phyloP scores from a whole-genome alignment of 35 echinoderm and acorn worm species.

The Acanthaster planci region DNA sequence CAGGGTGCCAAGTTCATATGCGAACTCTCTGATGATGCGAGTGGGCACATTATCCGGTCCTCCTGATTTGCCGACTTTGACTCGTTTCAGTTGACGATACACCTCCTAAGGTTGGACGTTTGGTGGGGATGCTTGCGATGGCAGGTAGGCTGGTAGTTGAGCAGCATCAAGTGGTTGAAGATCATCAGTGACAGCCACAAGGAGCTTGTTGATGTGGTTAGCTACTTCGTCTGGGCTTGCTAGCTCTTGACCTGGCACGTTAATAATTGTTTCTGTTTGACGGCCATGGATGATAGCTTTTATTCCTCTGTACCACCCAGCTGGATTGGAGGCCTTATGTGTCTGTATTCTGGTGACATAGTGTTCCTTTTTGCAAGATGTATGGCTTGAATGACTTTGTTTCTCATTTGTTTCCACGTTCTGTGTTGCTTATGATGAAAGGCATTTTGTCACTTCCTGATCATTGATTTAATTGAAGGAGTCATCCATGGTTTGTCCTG shows the following conservation, averaged over 20 bases:
- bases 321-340: neutral
- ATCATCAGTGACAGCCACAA: neutral
- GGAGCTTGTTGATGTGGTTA: neutral
- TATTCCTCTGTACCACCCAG: neutral
- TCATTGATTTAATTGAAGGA: slow-evolving; percentile 29
- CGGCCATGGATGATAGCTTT: neutral
- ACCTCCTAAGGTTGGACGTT: slow-evolving; percentile 12
- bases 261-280: neutral
- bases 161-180: neutral
- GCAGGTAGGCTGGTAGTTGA: slow-evolving; percentile 9
- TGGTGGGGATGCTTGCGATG: neutral
- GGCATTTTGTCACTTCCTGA: slow-evolving; percentile 5
- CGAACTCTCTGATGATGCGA: too few relatives aligned
- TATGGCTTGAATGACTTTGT: neutral
- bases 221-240: neutral
- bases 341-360: neutral
- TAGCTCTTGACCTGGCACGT: neutral
- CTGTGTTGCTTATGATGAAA: neutral
- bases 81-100: neutral
- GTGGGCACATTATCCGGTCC: neutral
- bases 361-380: neutral
- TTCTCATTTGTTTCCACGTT: slow-evolving; percentile 10
- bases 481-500: slow-evolving; percentile 38
- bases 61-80: neutral
- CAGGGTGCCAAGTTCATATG: too few relatives aligned